Base-by-base conservation (phyloP, 1,140 invertebrate genomes). In the Drosophila pachea region DNA sequence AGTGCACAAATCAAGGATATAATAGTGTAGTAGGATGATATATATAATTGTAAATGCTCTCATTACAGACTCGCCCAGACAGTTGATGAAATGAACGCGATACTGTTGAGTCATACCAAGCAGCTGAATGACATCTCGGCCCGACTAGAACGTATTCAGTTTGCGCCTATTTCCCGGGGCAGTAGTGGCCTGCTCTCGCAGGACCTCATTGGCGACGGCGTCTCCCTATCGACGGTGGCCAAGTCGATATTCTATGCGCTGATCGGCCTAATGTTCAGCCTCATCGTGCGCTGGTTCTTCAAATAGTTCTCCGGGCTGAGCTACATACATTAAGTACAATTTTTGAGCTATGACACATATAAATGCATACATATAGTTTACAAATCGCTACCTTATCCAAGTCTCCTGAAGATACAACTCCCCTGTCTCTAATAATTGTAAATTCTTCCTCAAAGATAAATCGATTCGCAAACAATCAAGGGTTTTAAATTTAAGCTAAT, bases 81-180 rank as follows among this genome's bases (percentile, higher is more conserved):
- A 4, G 43, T 89, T 7, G 88, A 88, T 8, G 86, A 86, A 50
- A 56, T 89, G 8, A 89, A 87, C 40, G 54, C 55, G 5, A 71
- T 79, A 5, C 55, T 89, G 53, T 81, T 86, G 40, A 50, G 64
- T n/a, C 88, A 89, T 14, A 66, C 86, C 11, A 71, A 72, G 8
- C 86, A 88, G 53, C 50, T 89, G 11, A 68, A 72, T n/a, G 68
- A 74, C 12, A 88, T 89, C 5, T 65, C 74, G 36, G 56, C 63
- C 22, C 75, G 78, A 5, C 53, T 89, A 45, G 86, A 89, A 7
- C 75, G 86, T 1, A 76, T 89, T 31, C 87, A 88, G 60, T 89
- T 77, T 49, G 73, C 86, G 5, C 87, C 87, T 4, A 40, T 66
- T 43, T 14, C 42, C 7, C 52, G 38, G 38, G 42, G 12, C 31